Percentiles rank a stretch among this genome's conserved stretches.
Evolutionary conservation across 2,888 invertebrate genomes (phyloP).

Genomic region (Coleophora deauratella): DNA sequence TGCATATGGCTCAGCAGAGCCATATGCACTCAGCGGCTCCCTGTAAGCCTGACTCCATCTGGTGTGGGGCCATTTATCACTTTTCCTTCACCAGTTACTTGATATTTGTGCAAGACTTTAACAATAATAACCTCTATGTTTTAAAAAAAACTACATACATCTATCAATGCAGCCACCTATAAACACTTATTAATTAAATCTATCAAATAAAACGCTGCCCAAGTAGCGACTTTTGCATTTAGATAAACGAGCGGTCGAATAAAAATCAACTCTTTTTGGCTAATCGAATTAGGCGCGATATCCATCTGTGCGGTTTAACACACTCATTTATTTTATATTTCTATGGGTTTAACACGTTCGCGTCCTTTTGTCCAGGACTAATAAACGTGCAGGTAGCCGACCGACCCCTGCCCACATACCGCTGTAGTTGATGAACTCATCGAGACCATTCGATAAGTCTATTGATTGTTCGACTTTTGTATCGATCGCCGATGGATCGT

Average conservation of each 20-base stretch:
- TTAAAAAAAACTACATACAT: too few species aligned
- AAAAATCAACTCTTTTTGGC: conserved; percentile 68
- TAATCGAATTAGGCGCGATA: conserved; percentile 71
- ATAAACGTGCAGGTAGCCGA: conserved; percentile 68
- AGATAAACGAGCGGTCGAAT: conserved; percentile 65
- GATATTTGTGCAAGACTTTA: too few species aligned
- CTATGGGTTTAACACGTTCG: conserved; percentile 48
- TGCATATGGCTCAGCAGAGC: too few species aligned
- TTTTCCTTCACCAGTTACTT: too few species aligned
- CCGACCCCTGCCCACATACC: conserved; percentile 43
- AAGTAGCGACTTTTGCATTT: conserved; percentile 28
- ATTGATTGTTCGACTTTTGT: conserved; percentile 39
- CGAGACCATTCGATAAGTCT: conserved; percentile 37
- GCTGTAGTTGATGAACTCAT: conserved; percentile 67
- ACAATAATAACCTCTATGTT: too few species aligned
- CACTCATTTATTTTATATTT: conserved; percentile 29
- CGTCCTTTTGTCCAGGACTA: conserved; percentile 62
- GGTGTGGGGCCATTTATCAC: too few species aligned
- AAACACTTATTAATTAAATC: too few species aligned
- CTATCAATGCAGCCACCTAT: too few species aligned
- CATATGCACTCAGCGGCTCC: conserved; percentile 25
- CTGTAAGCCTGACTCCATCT: too few species aligned
- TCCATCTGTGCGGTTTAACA: conserved; percentile 67
- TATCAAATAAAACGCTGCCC: too few species aligned
- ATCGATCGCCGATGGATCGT: conserved; percentile 37